Base-by-base conservation (phyloP, 2,113 vertebrate species). In the Pimephales promelas region DNA sequence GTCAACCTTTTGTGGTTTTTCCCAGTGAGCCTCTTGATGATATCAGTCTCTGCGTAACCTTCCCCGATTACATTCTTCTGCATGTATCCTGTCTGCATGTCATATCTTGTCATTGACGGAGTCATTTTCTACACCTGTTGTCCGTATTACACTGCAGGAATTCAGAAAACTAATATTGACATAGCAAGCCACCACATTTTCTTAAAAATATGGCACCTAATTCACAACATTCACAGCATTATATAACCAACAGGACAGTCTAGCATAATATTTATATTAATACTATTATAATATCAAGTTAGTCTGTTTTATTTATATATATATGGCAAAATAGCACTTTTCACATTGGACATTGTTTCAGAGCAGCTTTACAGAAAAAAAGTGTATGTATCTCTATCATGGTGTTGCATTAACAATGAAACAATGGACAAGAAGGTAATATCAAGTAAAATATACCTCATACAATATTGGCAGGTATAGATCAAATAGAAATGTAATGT, bases 1-100 rank as follows among this genome's bases (percentile, higher is more conserved):
- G 79, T 81, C 64, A 81, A 40, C 26, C 18, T 7, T 47, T 22
- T 40, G 31, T 36, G 62, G 28, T 70, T 68, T 68, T 54, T 70
- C 31, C 45, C 79, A 18, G 64, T 24, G 49, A 81, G 20, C 18
- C 45, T 36, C 45, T 52, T 20, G 8, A 24, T 36, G 5, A 54
- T 81, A 54, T 6, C 11, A 40, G 62, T 81, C 20, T 54, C 45
- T 16, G 47, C 7, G 16, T 45, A 72, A 45, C 43, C 40, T 47
- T 31, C 45, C 14, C 47, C 1, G 8, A 62, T 14, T 49, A 64
- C 59, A 52, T 70, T 70, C 45, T 57, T 16, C 13, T 59, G 11
- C 20, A 10, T 22, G 61, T 66, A n/a, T 80, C 61, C 43, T 80
- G 26, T 80, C 43, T 49, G 77, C 31, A 18, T 34, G 1, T 54